Percentiles rank a stretch among this genome's conserved stretches.
Conservation (phyloP, 2,113 vertebrate genomes). For the Sylvia atricapilla region DNA sequence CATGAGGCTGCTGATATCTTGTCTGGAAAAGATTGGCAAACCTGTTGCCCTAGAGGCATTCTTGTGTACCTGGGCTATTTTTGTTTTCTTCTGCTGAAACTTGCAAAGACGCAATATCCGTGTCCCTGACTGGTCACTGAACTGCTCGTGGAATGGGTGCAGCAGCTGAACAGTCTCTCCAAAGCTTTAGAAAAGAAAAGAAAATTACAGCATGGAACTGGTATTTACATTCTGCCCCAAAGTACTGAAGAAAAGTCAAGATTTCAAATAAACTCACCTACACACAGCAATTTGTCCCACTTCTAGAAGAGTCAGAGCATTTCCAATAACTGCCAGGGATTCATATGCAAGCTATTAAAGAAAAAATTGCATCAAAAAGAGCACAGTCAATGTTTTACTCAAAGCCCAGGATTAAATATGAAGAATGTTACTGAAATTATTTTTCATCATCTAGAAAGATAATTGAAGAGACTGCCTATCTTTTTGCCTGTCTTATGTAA, state of each 20-base stretch:
- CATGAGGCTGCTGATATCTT: background rate
- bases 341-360: constrained; percentile 90
- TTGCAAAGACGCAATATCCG: constrained; percentile 89
- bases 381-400: background rate
- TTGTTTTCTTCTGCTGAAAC: constrained; percentile 98
- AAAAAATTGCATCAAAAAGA: background rate
- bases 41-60: background rate
- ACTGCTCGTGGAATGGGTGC: constrained; percentile 94
- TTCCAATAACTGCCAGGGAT: constrained; percentile 93
- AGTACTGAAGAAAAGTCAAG: background rate
- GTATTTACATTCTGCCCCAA: background rate
- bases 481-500: background rate
- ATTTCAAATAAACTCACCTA: constrained; percentile 78
- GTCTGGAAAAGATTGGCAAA: background rate
- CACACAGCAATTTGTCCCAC: constrained; percentile 96
- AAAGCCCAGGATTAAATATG: background rate
- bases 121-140: constrained; percentile 88
- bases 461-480: background rate
- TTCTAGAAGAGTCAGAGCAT: constrained; percentile 91
- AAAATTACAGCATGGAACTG: background rate
- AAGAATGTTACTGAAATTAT: background rate
- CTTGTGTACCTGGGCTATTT: constrained; percentile 87
- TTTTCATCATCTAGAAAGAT: background rate
- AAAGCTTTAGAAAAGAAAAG: constrained; percentile 77
- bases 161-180: constrained; percentile 92